Base-by-base conservation (phyloP, 2,888 invertebrate species). In the Rhingia rostrata region DNA sequence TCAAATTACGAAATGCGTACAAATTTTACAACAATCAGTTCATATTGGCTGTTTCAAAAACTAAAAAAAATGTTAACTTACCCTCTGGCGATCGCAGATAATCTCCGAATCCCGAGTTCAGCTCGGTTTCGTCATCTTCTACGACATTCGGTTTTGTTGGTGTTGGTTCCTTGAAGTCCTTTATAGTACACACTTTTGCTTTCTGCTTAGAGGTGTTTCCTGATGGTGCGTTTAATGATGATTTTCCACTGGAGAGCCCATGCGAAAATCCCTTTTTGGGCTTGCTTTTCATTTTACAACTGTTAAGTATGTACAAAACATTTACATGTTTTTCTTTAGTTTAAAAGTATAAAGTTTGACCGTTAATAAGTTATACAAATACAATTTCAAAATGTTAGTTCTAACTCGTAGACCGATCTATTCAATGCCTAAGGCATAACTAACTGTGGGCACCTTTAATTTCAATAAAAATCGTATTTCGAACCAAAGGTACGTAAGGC, bases 51-150 rank as follows among this genome's bases (percentile, higher is more conserved):
- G 22, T 22, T 22, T 22, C 22, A 22, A 22, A 22, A 22, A 1
- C 2, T 22, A 1, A 22, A 22, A 22, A 22, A 22, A 22, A 2
- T 1, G 1, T 39, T 10, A n/a, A 88, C 89, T 87, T 84, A 92
- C 92, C 92, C 88, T 91, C 90, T 82, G 89, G 87, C 39, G 91
- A 90, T 56, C 90, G 88, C 49, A 92, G 78, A 87, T 92, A 92
- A 70, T 88, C 87, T n/a, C 91, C 91, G 79, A 92, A 92, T 12
- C 92, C 92, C 39, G 92, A 91, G 87, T 92, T 92, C 10, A 90
- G 87, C 39, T 91, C 90, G 61, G 88, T 89, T 7, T 90, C 91
- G 82, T 88, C 87, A 6, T 88, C 88, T 10, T 75, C 74, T 1
- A 69, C 32, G 0, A 47, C 12, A 0, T 58, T 75, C 6, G 10